phyloP scores from a whole-genome alignment of 2,797 vertebrate species.

The Amniataba percoides region DNA sequence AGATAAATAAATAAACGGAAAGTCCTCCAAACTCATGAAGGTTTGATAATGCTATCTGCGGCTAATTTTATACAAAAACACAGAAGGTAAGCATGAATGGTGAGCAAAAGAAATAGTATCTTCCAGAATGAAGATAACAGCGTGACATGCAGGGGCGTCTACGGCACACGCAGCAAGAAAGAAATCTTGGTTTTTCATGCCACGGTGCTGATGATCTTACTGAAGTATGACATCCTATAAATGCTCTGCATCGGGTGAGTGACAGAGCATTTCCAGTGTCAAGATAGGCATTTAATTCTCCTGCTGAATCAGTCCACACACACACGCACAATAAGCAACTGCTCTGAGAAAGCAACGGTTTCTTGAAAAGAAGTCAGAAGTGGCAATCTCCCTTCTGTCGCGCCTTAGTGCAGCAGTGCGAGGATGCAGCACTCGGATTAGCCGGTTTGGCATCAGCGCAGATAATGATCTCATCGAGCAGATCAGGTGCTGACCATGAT shows the following conservation, averaged over 20 bases:
- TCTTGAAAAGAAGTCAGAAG: neutral
- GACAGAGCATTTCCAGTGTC: neutral
- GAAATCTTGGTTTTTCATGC: neutral
- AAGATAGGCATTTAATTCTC: neutral
- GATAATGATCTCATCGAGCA: neutral
- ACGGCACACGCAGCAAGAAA: neutral
- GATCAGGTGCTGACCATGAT: neutral
- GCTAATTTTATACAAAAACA: conserved; percentile 9
- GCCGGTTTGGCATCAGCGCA: neutral
- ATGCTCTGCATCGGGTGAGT: conserved; percentile 8
- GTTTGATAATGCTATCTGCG: neutral
- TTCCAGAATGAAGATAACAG: neutral
- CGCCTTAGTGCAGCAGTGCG: too few relatives aligned
- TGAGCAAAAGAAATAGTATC: neutral
- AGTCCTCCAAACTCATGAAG: conserved; percentile 30
- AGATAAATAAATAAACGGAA: conserved; percentile 7
- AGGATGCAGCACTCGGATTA: neutral
- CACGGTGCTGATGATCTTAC: neutral
- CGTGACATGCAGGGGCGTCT: neutral
- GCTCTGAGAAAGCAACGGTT: neutral
- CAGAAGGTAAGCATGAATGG: neutral
- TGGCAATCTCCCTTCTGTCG: neutral
- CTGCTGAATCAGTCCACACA: conserved; percentile 12
- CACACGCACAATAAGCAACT: neutral
- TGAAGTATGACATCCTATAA: neutral